A percentile compares a stretch with the other conserved stretches of the same genome.
These are phyloP conservation scores for Galeruca laticollis DNA, from an alignment of 2,888 invertebrate genomes.

Conservation along the genomic window DNA sequence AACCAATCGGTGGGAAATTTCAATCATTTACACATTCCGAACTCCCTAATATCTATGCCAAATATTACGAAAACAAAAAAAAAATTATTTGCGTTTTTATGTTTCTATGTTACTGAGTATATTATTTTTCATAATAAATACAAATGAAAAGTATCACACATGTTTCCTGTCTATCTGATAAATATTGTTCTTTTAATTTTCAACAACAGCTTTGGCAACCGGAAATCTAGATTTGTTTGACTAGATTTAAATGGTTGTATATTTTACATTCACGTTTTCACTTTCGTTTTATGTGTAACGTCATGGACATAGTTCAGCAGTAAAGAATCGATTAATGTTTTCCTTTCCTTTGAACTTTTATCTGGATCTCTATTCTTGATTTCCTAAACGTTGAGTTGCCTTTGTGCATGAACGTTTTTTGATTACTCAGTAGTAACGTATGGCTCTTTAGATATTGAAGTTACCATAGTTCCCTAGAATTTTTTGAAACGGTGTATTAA, in stretches of 20 bases:
- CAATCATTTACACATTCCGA: no score
- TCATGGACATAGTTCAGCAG: neutral
- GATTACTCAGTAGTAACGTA: constrained; percentile 5
- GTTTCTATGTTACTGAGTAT: no score
- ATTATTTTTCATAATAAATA: no score
- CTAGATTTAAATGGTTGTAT: neutral
- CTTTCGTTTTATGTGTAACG: neutral
- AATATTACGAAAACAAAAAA: no score
- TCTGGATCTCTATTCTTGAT: neutral
- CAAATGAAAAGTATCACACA: neutral
- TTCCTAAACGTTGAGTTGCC: neutral
- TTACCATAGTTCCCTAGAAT: neutral
- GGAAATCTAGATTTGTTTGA: neutral
- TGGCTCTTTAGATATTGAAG: neutral
- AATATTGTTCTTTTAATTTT: neutral
- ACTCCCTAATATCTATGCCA: no score
- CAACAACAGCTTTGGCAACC: neutral
- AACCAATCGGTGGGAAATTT: no score
- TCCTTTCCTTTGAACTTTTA: neutral
- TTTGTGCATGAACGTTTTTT: constrained; percentile 7
- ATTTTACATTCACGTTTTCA: neutral
- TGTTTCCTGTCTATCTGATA: neutral
- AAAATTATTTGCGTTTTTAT: no score
- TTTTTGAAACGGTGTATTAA: neutral
- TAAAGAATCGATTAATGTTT: neutral